Base-by-base conservation (phyloP, 2,113 vertebrate genomes). In the Ceyx margarethae region DNA sequence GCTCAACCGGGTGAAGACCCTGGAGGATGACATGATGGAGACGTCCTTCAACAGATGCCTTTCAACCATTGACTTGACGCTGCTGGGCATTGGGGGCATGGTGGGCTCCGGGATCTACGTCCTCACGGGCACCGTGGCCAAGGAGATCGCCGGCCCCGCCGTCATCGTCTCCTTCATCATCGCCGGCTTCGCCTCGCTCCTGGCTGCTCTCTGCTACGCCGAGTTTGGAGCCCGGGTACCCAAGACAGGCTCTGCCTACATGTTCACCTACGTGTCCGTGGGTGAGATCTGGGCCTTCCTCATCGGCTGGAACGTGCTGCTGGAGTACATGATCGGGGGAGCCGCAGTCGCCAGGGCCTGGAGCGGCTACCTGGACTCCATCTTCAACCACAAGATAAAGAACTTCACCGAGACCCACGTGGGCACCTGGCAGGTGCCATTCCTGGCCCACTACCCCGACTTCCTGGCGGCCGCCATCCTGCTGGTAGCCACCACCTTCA, bases 211-310 rank as follows among this genome's bases (percentile, higher is more conserved):
- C 69, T 99, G 99, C 95, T 99, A 99, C 0, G 99, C 99, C 0
- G 99, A 99, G 95, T 99, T 99, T 66, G 99, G 99, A 15, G 99
- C 99, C 3, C 98, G 98, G 0, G 98, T 99, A 48, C 99, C 99
- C 57, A 98, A 98, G 95, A 99, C 98, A 0, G 99, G 99, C 71
- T 99, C 99, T 10, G 99, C 99, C 48, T 99, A 99, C 94, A 98
- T 99, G 98, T 99, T 99, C 96, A 99, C 99, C 9, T 99, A 99
- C 0, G 98, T 99, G 64, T 99, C 99, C 0, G 97, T 99, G 88
- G 99, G 99, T 2, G 99, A 99, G 92, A 95, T 99, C 67, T 99
- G 99, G 99, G 99, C 99, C 73, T 99, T 99, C 92, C 98, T 99
- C 65, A 99, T 99, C 1, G 99, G 99, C 77, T 99, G 99, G 99